A percentile compares a stretch with the other conserved stretches of the same genome.
Evolutionary conservation across 2,113 vertebrate genomes (phyloP).

Genomic region (Laterallus jamaicensis): DNA sequence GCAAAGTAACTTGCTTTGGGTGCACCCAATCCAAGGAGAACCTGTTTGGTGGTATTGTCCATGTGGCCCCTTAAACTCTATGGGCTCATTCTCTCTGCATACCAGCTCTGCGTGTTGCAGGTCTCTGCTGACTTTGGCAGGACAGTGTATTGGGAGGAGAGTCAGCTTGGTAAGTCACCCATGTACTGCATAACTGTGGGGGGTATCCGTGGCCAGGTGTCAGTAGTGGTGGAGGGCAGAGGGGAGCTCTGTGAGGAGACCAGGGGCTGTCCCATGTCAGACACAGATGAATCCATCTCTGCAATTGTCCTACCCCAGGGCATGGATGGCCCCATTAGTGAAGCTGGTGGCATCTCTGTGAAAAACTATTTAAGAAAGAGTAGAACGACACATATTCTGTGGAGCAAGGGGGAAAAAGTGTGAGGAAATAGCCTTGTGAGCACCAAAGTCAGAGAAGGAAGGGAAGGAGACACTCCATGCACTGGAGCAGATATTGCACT

Average conservation of each 20-base stretch:
- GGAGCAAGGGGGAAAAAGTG: not conserved
- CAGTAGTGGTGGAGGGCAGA: not conserved
- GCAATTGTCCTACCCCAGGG: fast-evolving
- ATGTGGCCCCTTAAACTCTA: not conserved
- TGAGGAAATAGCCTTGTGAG: not conserved
- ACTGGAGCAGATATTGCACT: not conserved
- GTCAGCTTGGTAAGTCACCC: fast-evolving
- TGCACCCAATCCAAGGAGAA: not conserved
- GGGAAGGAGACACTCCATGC: not conserved
- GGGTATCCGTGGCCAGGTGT: not conserved
- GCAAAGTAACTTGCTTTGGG: not conserved
- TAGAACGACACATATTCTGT: not conserved
- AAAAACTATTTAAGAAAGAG: not conserved
- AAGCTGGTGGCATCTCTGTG: not conserved
- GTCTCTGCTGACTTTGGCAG: not conserved
- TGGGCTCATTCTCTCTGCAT: not conserved
- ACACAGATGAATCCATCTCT: not conserved
- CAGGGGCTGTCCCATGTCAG: not conserved
- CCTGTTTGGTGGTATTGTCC: not conserved
- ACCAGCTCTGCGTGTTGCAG: not conserved
- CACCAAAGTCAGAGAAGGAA: not conserved
- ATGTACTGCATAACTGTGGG: not conserved
- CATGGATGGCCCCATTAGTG: not conserved
- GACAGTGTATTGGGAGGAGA: fast-evolving
- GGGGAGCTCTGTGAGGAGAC: not conserved